Conservation (phyloP, 1,140 invertebrate genomes). For the Brachionus calyciflorus region DNA sequence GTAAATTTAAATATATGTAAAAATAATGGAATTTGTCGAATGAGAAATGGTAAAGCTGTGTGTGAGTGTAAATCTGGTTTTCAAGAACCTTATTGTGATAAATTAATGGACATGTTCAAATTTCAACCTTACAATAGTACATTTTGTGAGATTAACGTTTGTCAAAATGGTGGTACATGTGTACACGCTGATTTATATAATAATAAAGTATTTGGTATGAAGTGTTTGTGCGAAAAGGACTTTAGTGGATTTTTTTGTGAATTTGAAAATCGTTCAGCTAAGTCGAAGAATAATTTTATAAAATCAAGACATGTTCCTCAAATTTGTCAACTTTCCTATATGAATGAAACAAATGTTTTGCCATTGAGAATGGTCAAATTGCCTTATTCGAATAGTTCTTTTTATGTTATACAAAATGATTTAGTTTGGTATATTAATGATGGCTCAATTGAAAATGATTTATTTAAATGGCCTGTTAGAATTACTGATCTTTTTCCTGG, state of each 20-base stretch:
- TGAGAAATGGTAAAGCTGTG: not conserved
- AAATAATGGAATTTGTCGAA: constrained; percentile 27
- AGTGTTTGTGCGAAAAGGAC: constrained; percentile 48
- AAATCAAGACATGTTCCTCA: constrained; percentile 26
- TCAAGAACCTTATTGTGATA: constrained; percentile 38
- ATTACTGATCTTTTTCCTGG: constrained; percentile 20
- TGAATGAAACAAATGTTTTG: not conserved
- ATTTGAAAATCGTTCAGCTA: constrained; percentile 46
- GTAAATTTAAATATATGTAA: constrained; percentile 29
- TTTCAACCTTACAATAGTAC: constrained; percentile 9
- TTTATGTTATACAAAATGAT: constrained; percentile 32
- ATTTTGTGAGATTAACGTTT: constrained; percentile 34
- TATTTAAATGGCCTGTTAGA: constrained; percentile 4
- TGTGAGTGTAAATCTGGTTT: constrained; percentile 11
- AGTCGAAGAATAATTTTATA: not conserved
- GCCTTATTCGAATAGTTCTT: constrained; percentile 15
- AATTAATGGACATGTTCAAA: constrained; percentile 12
- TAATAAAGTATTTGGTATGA: constrained; percentile 31
- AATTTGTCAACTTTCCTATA: constrained; percentile 4
- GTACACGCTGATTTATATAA: constrained; percentile 26
- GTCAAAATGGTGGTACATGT: constrained; percentile 44
- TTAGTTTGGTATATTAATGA: constrained; percentile 30
- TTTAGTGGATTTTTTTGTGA: constrained; percentile 49
- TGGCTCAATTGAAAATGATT: not conserved
- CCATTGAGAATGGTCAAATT: constrained; percentile 2